phyloP scores from a whole-genome alignment of 2,888 invertebrate genomes.

The Dicycla oo region DNA sequence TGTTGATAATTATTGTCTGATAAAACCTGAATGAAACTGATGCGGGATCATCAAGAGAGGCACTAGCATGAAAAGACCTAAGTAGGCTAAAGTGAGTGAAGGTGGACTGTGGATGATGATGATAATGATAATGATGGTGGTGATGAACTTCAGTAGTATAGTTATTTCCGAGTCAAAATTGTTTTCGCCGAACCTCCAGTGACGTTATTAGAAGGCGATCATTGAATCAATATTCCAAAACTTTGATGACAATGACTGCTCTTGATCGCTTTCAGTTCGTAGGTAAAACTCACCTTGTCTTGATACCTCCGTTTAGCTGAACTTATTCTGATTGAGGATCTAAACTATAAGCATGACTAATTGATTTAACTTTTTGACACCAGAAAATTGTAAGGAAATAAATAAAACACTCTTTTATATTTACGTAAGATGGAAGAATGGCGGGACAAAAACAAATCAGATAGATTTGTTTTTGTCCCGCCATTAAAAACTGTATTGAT shows the following conservation, averaged over 20 bases:
- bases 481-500: slow-evolving; percentile 27
- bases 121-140: background rate
- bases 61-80: background rate
- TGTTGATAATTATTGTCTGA: background rate
- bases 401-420: background rate
- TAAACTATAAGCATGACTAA: too few relatives aligned
- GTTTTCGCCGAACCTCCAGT: background rate
- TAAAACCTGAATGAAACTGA: too few relatives aligned
- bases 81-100: background rate
- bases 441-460: too few relatives aligned
- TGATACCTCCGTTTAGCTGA: background rate
- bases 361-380: background rate
- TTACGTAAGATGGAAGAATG: too few relatives aligned
- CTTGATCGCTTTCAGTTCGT: background rate
- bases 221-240: background rate
- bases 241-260: background rate
- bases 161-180: background rate
- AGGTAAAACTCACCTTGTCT: background rate
- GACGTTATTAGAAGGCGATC: background rate
- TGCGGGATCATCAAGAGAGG: background rate
- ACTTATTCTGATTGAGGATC: background rate
- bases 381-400: too few relatives aligned
- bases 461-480: slow-evolving; percentile 31
- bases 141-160: background rate
- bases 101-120: background rate